Base-by-base conservation (phyloP, 2,797 vertebrate genomes). In the Capromys pilorides region DNA sequence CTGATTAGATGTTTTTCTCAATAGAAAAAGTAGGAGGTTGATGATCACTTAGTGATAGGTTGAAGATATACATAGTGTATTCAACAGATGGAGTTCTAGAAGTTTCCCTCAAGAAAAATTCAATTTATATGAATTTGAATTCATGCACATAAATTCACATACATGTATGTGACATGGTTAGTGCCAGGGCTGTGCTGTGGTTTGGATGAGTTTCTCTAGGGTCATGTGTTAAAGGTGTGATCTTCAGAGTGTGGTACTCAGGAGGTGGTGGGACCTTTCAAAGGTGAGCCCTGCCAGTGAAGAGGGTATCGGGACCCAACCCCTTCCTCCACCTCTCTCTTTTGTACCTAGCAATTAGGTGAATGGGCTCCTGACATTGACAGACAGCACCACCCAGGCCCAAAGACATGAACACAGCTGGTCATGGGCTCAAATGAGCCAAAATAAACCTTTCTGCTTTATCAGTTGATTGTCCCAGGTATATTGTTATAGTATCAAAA, bases 51-150 rank as follows among this genome's bases (percentile, higher is more conserved):
- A 64, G 39, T 80, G 2, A 79, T 77, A 81, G 33, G 54, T 2
- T 61, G 24, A 84, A 84, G 67, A 75, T 33, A 9, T 73, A 61
- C 77, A 66, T 59, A 71, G 86, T 82, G 93, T 86, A 83, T 89
- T 93, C 51, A 88, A 21, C 21, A 82, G 54, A 86, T 49, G 82
- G 73, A 91, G 24, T 82, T 94, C 36, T 82, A 13, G 26, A 95
- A 86, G 36, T 78, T 86, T 21, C 9, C 8, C n/a, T 51, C 39
- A n/a, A 73, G 61, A 75, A 84, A 88, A 88, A 51, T 75, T 75
- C 41, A 91, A 80, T 31, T 13, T 90, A 64, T 59, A 67, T 62
- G n/a, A 54, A 80, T n/a, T 83, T 57, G 45, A 67, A 80, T 45
- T 45, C 45, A 82, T 21, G 26, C 82, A n/a, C n/a, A 12, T 49